Conservation (phyloP, 2,113 vertebrate genomes). For the Formicarius rufipectus region DNA sequence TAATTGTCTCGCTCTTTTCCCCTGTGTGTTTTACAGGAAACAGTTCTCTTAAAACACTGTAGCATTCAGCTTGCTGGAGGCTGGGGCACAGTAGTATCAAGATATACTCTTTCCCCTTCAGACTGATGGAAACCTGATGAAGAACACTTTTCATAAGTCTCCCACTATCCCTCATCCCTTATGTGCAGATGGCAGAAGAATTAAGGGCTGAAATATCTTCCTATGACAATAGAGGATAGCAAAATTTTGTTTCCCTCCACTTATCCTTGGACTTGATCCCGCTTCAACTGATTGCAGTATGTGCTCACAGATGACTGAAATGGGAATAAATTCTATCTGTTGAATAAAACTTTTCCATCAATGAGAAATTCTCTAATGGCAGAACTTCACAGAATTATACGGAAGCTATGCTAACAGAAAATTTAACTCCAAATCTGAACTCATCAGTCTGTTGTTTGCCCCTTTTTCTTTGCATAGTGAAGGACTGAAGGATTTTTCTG, state of each 20-base stretch:
- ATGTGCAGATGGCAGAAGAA: not conserved
- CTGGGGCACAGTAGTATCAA: not conserved
- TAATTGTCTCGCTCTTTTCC: not conserved
- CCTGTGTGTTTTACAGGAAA: not conserved
- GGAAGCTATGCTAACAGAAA: not conserved
- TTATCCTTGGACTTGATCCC: constrained; percentile 7
- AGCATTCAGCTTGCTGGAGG: not conserved
- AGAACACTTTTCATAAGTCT: not conserved
- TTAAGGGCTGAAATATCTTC: not conserved
- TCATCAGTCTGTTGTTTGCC: not conserved
- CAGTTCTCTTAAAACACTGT: not conserved
- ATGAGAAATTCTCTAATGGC: constrained; percentile 11
- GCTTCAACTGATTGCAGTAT: not conserved
- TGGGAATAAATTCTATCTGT: not conserved
- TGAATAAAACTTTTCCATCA: constrained; percentile 14
- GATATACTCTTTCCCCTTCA: not conserved
- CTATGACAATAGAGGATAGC: not conserved
- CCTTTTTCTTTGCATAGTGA: not conserved
- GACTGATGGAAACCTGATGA: not conserved
- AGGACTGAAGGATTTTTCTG: not conserved
- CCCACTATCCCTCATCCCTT: not conserved
- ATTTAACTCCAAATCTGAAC: not conserved
- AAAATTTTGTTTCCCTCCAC: not conserved
- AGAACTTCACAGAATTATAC: not conserved
- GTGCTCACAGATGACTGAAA: constrained; percentile 30